Evolutionary conservation across 2,113 vertebrate genomes (phyloP).

Genomic region (Willisornis vidua): DNA sequence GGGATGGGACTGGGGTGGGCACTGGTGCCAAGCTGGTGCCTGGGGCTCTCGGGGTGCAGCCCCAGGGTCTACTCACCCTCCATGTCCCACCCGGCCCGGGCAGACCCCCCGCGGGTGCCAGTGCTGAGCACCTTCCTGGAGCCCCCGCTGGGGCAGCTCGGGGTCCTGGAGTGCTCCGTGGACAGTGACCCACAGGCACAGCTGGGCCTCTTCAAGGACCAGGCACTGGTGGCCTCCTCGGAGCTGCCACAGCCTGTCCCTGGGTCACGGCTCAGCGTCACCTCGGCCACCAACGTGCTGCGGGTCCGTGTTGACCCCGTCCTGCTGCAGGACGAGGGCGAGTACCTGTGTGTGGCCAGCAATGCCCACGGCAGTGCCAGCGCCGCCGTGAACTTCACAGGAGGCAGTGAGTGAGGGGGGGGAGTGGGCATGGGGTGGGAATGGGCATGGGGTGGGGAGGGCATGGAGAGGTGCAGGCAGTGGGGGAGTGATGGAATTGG

Average conservation of each 20-base stretch:
- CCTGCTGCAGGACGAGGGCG: slow-evolving; percentile 66
- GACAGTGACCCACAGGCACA: slow-evolving; percentile 67
- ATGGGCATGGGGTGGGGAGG: no score
- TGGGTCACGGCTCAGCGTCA: background rate
- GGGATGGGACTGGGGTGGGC: rapidly evolving
- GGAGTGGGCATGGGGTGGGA: no score
- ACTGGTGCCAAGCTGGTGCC: rapidly evolving
- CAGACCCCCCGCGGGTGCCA: slow-evolving; percentile 60
- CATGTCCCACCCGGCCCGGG: rapidly evolving
- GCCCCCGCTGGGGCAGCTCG: background rate
- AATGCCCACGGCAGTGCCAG: slow-evolving; percentile 59
- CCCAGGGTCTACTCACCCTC: rapidly evolving
- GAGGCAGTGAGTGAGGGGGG: slow-evolving; percentile 45
- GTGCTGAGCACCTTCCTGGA: slow-evolving; percentile 63
- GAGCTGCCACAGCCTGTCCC: rapidly evolving
- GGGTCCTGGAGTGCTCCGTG: slow-evolving; percentile 66
- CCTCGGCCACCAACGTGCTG: slow-evolving; percentile 27
- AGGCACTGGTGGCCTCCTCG: slow-evolving; percentile 46
- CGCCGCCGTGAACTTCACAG: background rate
- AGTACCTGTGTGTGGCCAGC: slow-evolving; percentile 64
- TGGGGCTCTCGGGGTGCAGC: background rate
- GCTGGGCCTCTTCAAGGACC: slow-evolving; percentile 42
- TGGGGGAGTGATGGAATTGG: rapidly evolving
- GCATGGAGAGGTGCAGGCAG: background rate
- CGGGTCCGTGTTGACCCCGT: slow-evolving; percentile 43